Conservation (phyloP, 2,797 vertebrate genomes). For the Chaenodraco wilsoni region DNA sequence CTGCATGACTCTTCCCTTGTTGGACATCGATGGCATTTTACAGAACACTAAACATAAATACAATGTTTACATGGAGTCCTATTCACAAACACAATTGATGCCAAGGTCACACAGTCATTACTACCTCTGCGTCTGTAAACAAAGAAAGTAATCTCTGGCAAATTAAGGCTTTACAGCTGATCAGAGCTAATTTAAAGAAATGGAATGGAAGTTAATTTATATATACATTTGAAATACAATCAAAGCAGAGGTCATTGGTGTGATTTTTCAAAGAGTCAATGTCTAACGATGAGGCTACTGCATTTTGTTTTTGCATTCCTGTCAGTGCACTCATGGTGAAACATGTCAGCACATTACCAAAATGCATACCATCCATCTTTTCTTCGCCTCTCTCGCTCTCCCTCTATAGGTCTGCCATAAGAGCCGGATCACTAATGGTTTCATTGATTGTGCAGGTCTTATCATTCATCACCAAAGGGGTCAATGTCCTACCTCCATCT, state of each 20-base stretch:
- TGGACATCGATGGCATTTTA: constrained; percentile 52
- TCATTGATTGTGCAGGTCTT: constrained; percentile 68
- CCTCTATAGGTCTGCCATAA: constrained; percentile 42
- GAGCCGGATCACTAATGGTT: constrained; percentile 55
- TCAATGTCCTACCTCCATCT: constrained; percentile 41
- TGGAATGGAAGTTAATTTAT: not conserved
- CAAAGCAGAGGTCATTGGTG: not conserved
- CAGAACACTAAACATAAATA: constrained; percentile 52
- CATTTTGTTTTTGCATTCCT: constrained; percentile 9
- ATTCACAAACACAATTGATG: constrained; percentile 41
- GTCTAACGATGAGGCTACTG: not conserved
- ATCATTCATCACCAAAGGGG: constrained; percentile 67
- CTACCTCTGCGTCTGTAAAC: constrained; percentile 15
- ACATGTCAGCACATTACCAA: constrained; percentile 44
- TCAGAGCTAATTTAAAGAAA: constrained; percentile 14
- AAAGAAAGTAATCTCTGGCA: constrained; percentile 9
- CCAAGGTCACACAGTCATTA: constrained; percentile 54
- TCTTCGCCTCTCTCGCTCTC: constrained; percentile 24
- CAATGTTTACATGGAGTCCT: constrained; percentile 57
- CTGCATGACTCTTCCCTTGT: constrained; percentile 43
- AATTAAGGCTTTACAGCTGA: constrained; percentile 25
- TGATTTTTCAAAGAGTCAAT: constrained; percentile 1
- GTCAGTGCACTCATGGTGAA: constrained; percentile 26
- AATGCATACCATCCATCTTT: constrained; percentile 51
- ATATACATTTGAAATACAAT: constrained; percentile 7